These are phyloP conservation scores for Grallaria varia DNA, from an alignment of 2,113 vertebrate genomes.

Conservation along the genomic window DNA sequence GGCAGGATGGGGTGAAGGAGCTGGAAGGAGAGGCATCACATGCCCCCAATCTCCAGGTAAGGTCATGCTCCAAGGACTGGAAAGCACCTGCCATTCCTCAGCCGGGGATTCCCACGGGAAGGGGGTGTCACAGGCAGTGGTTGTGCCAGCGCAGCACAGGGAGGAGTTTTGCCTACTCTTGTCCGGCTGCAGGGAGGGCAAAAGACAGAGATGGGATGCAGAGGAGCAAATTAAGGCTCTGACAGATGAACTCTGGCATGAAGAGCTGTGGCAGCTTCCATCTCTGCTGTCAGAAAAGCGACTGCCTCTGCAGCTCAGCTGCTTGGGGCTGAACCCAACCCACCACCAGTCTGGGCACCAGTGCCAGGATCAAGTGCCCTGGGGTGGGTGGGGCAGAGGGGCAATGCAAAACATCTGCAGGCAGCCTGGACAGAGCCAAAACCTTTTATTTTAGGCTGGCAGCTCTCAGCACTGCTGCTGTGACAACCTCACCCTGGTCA, in stretches of 20 bases:
- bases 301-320: not conserved
- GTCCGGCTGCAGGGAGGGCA: not conserved
- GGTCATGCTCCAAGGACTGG: not conserved
- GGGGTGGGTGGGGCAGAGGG: accelerated
- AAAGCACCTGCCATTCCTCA: conserved; percentile 21
- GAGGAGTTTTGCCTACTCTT: not conserved
- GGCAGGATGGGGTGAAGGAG: not conserved
- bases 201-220: not conserved
- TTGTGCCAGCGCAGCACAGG: accelerated
- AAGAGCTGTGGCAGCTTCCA: not conserved
- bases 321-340: not conserved
- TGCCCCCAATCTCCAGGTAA: not conserved
- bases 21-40: not conserved
- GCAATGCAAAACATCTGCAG: not conserved
- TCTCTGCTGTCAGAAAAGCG: not conserved
- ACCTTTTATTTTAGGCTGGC: not conserved
- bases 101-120: not conserved
- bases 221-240: not conserved
- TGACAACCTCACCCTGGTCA: not conserved
- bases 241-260: conserved; percentile 1
- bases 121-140: not conserved
- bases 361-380: accelerated
- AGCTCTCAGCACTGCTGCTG: not conserved
- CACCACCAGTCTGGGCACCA: not conserved
- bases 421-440: not conserved